Evolutionary conservation across 1,140 invertebrate genomes (phyloP).

Genomic region (Holotrichia oblita): DNA sequence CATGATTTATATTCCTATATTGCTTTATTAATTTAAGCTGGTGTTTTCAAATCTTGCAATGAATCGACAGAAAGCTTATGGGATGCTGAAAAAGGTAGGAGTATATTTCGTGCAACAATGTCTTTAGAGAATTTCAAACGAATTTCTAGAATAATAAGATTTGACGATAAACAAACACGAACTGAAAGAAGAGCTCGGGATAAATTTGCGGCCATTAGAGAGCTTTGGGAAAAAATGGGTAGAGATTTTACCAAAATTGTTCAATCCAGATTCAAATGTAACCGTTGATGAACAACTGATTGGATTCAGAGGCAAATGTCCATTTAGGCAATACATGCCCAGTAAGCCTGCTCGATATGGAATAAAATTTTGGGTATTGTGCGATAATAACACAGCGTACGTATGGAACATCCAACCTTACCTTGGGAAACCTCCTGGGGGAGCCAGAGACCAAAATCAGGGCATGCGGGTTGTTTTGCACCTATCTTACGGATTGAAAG

Average conservation of each 20-base stretch:
- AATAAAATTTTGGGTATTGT: not conserved
- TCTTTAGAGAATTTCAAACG: not conserved
- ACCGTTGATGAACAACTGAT: too few species aligned
- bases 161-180: too few species aligned
- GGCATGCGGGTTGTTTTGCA: not conserved
- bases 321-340: not conserved
- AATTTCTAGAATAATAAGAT: too few species aligned
- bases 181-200: too few species aligned
- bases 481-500: not conserved
- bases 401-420: not conserved
- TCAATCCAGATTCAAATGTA: too few species aligned
- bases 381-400: not conserved
- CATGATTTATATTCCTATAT: too few species aligned
- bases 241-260: too few species aligned
- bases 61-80: not conserved
- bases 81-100: not conserved
- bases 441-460: not conserved
- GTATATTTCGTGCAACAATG: slow-evolving; percentile 3
- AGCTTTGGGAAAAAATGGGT: too few species aligned
- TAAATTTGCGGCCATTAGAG: too few species aligned
- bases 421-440: not conserved
- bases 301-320: too few species aligned
- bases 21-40: not conserved
- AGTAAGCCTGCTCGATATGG: not conserved
- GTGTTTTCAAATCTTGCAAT: not conserved